Evolutionary conservation across 2,113 vertebrate genomes (phyloP), one percentile per base, ranked within the genome.

Genomic region (Kryptolebias marmoratus): DNA sequence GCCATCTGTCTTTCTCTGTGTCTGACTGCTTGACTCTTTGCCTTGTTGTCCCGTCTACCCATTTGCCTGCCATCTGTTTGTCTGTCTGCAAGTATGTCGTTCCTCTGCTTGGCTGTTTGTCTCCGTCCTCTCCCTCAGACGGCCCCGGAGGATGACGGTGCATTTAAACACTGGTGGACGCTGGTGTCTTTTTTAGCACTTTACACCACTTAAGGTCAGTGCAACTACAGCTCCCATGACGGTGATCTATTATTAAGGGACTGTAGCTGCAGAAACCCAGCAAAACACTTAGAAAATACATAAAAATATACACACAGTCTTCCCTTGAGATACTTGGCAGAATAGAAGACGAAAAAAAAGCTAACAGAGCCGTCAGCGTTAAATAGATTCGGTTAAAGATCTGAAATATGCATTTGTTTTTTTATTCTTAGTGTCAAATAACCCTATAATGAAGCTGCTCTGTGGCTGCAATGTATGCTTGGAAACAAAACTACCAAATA

Each of bases 211-310:
- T 88, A 75, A 77, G 67, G 67, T 82, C 77, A 80, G 65, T 16
- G 14, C 71, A 77, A 78, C 71, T 77, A 73, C 30, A 6, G 63
- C 45, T 83, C 54, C 73, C 77, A 69, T 56, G 71, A 84, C 56
- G 81, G 48, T 57, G 45, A 88, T 90, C 75, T 80, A 89, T 86
- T 90, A 90, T 86, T 88, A 83, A 88, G 70, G 81, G 77, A 81
- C 62, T 47, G 55, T 30, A 80, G 55, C 65, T 74, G 66, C 69
- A 75, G 58, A 79, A 76, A 53, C 60, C 9, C 39, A 42, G 39
- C 39, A 42, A 42, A 42, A 42, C 39, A 42, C 39, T 42, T 36
- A 8, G 10, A 42, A 42, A 42, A 69, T 57, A 75, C 66, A 3
- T 0, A n/a, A 44, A 15, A 62, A 30, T 28, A 59, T 6, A 22